phyloP scores from a whole-genome alignment of 1,140 invertebrate species.

The Aphidius ervi region DNA sequence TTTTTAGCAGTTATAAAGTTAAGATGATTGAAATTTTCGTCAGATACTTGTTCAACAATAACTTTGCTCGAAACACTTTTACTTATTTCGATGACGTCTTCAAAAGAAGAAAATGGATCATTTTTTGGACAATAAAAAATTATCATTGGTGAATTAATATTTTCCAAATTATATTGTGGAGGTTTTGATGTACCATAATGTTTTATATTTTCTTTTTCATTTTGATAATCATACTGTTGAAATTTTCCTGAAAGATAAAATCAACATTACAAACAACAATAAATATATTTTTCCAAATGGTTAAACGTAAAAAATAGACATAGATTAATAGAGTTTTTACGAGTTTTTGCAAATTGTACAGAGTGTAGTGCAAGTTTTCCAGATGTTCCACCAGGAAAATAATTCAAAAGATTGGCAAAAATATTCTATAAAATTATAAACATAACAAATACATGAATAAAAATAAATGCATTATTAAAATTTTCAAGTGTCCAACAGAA shows the following conservation, averaged over 20 bases:
- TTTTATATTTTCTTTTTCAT: background rate
- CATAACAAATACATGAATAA: too few relatives aligned
- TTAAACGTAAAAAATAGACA: background rate
- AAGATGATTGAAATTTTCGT: constrained; percentile 4
- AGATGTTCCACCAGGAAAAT: constrained; percentile 9
- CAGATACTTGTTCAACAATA: background rate
- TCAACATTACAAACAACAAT: background rate
- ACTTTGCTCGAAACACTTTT: background rate
- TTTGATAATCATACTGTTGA: background rate
- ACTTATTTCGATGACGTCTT: background rate
- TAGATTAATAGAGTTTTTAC: background rate
- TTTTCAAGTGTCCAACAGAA: constrained; percentile 14
- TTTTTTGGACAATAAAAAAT: constrained; percentile 1
- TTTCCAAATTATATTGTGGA: constrained; percentile 2
- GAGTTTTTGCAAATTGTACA: background rate
- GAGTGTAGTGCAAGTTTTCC: background rate
- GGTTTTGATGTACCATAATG: background rate
- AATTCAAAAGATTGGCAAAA: background rate
- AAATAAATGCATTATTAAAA: too few relatives aligned
- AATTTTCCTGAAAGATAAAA: background rate
- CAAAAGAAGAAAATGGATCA: constrained; percentile 1
- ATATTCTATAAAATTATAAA: background rate
- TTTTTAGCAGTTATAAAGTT: constrained; percentile 3
- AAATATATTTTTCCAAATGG: background rate
- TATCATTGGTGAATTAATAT: constrained; percentile 1